Evolutionary conservation across 2,113 vertebrate species (phyloP).

Genomic region (Bubo scandiacus): DNA sequence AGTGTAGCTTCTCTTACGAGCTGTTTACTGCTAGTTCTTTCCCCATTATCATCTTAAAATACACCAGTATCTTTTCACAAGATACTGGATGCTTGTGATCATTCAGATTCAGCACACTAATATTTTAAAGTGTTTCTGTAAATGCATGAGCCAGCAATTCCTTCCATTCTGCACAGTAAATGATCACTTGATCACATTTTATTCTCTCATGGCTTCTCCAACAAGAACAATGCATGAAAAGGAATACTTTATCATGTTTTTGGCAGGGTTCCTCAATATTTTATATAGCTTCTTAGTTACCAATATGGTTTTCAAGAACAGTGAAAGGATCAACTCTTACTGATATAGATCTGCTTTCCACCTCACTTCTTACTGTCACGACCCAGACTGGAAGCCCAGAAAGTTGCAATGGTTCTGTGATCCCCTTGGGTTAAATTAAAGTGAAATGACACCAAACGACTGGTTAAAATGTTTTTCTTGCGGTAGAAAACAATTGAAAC

Average conservation of each 20-base stretch:
- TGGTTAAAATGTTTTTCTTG: too few species aligned
- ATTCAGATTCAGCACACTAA: neutral
- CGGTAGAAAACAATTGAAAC: too few species aligned
- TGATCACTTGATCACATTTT: neutral
- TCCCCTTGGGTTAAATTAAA: too few species aligned
- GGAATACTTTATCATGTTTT: neutral
- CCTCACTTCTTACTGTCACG: neutral
- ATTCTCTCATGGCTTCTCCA: neutral
- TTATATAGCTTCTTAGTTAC: neutral
- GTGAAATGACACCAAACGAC: too few species aligned
- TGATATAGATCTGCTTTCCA: neutral
- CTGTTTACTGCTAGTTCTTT: neutral
- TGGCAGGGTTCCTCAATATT: neutral
- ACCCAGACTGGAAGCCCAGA: too few species aligned
- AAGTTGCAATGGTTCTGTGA: too few species aligned
- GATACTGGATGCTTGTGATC: neutral
- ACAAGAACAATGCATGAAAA: neutral
- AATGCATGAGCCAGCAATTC: neutral
- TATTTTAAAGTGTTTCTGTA: neutral
- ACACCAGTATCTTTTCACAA: neutral
- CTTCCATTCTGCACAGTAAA: neutral
- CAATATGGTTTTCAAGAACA: neutral
- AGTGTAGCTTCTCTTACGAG: neutral
- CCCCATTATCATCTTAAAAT: neutral
- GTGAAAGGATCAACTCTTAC: neutral